Base-by-base conservation (phyloP, 2,888 invertebrate genomes). In the Homarus gammarus region DNA sequence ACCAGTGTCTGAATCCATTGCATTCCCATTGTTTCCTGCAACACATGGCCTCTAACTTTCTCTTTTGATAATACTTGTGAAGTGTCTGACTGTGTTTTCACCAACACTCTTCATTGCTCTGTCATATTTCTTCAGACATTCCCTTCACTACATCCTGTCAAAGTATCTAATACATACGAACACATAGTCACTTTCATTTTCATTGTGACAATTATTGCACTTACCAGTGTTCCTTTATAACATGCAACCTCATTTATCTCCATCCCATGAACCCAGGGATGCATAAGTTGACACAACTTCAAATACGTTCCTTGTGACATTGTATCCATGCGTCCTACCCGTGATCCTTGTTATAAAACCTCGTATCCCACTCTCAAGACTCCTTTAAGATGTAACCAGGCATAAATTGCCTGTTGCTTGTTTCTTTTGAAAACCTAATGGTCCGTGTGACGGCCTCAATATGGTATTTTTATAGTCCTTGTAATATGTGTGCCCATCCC, bases 1-100 rank as follows among this genome's bases (percentile, higher is more conserved):
- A 31, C 61, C 49, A 44, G 82, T 36, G 56, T 88, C 75, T 83
- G 75, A 88, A 83, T 77, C 70, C 64, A 78, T 64, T 87, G 81
- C 44, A 72, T 82, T 64, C 49, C 85, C 85, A 78, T 38, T 78
- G 44, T 77, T 85, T 68, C 78, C 85, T 36, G 83, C 72, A n/a
- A 44, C 51, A 83, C 68, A 33, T 72, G 38, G 72, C 83, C 72
- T 5, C 79, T 36, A 38, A 64, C 33, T 27, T 40, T 64, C 33
- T 61, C 79, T 64, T 64, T 64, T 27, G n/a, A 79, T 27, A 36
- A 33, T 22, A 64, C 27, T 33, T n/a, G 27, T 64, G 27, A 22
- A 79, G 15, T 33, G 15, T 51, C 78, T 38, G 22, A 15, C 33
- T 33, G 33, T 33, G 27, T 15, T 56, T 8, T 15, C 5, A 64